phyloP scores from a whole-genome alignment of 2,888 invertebrate species.

The Stenotaenia linearis region DNA sequence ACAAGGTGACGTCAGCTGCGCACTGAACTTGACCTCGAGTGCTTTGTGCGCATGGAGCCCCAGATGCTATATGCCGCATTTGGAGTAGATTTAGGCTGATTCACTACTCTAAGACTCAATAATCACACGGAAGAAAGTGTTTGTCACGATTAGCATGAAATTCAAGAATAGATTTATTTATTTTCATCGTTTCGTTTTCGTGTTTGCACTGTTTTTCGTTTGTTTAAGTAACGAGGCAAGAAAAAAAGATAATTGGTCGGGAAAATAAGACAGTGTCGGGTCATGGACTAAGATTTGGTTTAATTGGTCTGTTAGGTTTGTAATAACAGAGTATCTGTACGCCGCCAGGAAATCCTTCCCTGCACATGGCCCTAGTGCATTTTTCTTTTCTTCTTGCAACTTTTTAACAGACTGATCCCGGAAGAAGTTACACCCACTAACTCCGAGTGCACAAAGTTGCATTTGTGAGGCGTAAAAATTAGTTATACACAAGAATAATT shows the following conservation, averaged over 20 bases:
- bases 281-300: not conserved
- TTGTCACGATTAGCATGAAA: not conserved
- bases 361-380: slow-evolving; percentile 1
- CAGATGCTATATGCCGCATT: not conserved
- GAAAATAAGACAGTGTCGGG: not conserved
- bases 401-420: not conserved
- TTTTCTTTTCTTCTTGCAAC: not conserved
- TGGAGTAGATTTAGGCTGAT: not conserved
- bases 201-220: too few relatives aligned
- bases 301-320: slow-evolving; percentile 1
- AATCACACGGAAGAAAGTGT: not conserved
- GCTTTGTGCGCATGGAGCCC: not conserved
- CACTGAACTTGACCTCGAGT: slow-evolving; percentile 12
- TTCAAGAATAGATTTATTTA: not conserved
- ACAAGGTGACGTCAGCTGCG: slow-evolving; percentile 1
- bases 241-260: not conserved
- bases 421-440: not conserved
- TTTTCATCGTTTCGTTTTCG: not conserved
- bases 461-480: too few relatives aligned
- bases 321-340: not conserved
- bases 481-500: too few relatives aligned
- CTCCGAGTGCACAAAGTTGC: too few relatives aligned
- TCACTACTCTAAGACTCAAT: not conserved
- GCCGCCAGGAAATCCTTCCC: slow-evolving; percentile 8
- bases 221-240: not conserved